A percentile compares a stretch with the other conserved stretches of the same genome.
Evolutionary conservation across 2,113 vertebrate genomes (phyloP).

Genomic region (Garra rufa): DNA sequence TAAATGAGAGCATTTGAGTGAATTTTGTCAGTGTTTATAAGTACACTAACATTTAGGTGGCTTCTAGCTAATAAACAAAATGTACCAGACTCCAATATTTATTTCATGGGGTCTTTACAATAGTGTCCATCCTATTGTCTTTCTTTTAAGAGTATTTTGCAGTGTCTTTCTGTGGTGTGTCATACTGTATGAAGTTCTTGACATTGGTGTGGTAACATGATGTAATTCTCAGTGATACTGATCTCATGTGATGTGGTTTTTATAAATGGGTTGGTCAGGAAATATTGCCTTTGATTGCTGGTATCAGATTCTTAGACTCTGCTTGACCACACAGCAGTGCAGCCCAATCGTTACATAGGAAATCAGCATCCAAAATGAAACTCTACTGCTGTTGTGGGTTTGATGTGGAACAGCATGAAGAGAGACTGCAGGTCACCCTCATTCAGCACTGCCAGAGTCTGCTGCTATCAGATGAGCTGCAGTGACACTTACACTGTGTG

Average conservation of each 20-base stretch:
- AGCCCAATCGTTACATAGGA: not conserved
- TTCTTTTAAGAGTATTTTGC: not conserved
- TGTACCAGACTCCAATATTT: not conserved
- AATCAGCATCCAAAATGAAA: not conserved
- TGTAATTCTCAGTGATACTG: not conserved
- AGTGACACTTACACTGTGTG: not conserved
- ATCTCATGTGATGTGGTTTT: not conserved
- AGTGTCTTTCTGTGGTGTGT: not conserved
- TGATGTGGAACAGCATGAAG: not conserved
- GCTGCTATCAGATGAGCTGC: slow-evolving; percentile 11
- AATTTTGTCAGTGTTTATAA: not conserved
- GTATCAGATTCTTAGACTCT: not conserved
- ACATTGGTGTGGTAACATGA: not conserved
- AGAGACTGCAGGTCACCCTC: not conserved
- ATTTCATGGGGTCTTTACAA: not conserved
- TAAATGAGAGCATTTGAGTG: not conserved
- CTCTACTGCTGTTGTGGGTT: not conserved
- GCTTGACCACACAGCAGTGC: not conserved
- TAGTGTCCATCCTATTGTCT: not conserved
- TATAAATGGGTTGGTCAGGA: not conserved
- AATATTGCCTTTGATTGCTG: not conserved
- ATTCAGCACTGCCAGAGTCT: not conserved
- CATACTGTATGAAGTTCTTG: not conserved
- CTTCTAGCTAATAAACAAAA: not conserved
- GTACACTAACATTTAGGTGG: not conserved